These are phyloP conservation scores for Dicentrarchus labrax DNA, from an alignment of 2,113 vertebrate genomes.

Conservation along the genomic window DNA sequence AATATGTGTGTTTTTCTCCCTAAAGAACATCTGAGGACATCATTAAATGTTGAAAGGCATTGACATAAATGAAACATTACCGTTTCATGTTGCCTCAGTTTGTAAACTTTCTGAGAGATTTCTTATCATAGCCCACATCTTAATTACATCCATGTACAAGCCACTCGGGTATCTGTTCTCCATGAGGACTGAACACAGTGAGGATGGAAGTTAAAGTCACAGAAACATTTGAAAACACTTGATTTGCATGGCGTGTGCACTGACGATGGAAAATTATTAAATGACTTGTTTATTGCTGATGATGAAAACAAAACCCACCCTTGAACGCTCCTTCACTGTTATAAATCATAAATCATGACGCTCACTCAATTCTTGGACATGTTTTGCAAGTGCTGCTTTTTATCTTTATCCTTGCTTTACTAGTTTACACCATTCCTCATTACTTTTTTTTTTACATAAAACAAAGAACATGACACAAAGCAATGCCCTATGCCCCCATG, in stretches of 20 bases:
- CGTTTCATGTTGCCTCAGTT: conserved; percentile 53
- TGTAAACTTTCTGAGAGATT: conserved; percentile 63
- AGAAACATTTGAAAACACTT: conserved; percentile 14
- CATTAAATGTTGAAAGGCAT: conserved; percentile 70
- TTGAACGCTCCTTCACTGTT: conserved; percentile 16
- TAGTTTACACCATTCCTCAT: not conserved
- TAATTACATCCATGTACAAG: conserved; percentile 55
- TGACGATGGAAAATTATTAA: not conserved
- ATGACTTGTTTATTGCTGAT: conserved; percentile 24
- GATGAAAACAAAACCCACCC: not conserved
- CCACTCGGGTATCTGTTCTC: conserved; percentile 29
- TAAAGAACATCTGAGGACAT: conserved; percentile 70
- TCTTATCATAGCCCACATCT: conserved; percentile 46
- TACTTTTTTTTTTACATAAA: not conserved
- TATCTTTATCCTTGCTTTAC: not conserved
- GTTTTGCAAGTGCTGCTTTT: not conserved
- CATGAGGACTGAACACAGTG: not conserved
- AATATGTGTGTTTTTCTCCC: conserved; percentile 62
- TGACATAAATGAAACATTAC: conserved; percentile 70
- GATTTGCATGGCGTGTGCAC: conserved; percentile 31
- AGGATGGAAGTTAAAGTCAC: conserved; percentile 23
- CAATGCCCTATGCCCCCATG: too few relatives aligned
- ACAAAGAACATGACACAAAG: too few relatives aligned
- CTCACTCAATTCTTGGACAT: not conserved
- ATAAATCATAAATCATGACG: not conserved